Conservation (phyloP, 2,113 vertebrate species). For the Salvelinus namaycush region DNA sequence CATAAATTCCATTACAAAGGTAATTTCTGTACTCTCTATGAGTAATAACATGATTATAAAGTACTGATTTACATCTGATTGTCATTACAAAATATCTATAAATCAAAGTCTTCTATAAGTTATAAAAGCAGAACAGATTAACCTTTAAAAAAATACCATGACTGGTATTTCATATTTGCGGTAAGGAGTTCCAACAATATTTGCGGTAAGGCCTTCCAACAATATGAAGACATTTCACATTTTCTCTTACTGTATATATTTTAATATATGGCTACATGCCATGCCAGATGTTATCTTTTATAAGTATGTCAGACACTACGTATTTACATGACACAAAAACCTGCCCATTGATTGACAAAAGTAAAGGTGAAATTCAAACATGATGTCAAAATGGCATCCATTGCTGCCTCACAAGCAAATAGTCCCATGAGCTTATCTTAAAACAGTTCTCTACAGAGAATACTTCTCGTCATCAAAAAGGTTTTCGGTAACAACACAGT, state of each 20-base stretch:
- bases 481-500: slow-evolving; percentile 92
- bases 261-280: slow-evolving; percentile 66
- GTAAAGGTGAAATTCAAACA: slow-evolving; percentile 39
- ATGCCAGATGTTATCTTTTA: slow-evolving; percentile 63
- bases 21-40: slow-evolving; percentile 58
- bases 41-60: slow-evolving; percentile 72
- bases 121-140: slow-evolving; percentile 68
- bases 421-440: slow-evolving; percentile 19
- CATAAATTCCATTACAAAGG: slow-evolving; percentile 61
- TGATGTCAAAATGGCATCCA: slow-evolving; percentile 51
- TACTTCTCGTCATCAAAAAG: slow-evolving; percentile 83
- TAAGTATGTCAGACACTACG: slow-evolving; percentile 44
- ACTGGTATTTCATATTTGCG: slow-evolving; percentile 27
- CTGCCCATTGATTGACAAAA: slow-evolving; percentile 33
- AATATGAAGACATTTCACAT: slow-evolving; percentile 63
- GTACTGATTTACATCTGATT: slow-evolving; percentile 76
- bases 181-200: slow-evolving; percentile 6
- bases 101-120: slow-evolving; percentile 72
- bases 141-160: slow-evolving; percentile 66
- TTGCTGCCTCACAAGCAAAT: slow-evolving; percentile 52
- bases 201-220: slow-evolving; percentile 57
- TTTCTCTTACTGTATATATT: slow-evolving; percentile 30
- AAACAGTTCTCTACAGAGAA: slow-evolving; percentile 85
- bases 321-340: slow-evolving; percentile 50
- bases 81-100: slow-evolving; percentile 78